Conservation (phyloP, 2,888 invertebrate genomes). For the Bimastos eiseni region DNA sequence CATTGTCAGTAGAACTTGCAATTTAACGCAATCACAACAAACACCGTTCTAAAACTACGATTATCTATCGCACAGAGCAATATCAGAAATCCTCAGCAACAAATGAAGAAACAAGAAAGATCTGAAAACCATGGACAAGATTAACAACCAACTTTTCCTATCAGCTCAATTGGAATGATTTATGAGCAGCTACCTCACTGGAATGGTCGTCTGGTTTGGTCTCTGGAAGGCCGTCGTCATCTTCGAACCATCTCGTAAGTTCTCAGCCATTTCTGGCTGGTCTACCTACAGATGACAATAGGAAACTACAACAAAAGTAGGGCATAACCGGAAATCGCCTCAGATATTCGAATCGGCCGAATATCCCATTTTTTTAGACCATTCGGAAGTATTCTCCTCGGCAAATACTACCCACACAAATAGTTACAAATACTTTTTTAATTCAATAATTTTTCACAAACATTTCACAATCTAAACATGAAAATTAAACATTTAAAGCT, state of each 20-base stretch:
- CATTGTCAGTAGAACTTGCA: neutral
- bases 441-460: too few relatives aligned
- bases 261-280: conserved; percentile 2
- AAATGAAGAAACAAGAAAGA: too few relatives aligned
- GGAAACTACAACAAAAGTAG: neutral
- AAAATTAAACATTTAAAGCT: too few relatives aligned
- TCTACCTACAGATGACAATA: neutral
- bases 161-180: neutral
- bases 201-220: neutral
- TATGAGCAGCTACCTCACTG: neutral
- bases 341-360: too few relatives aligned
- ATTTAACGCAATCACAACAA: neutral
- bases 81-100: neutral
- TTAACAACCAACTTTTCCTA: neutral
- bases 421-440: too few relatives aligned
- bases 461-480: too few relatives aligned
- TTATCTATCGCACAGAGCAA: neutral
- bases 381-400: too few relatives aligned
- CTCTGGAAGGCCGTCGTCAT: neutral
- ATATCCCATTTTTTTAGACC: too few relatives aligned
- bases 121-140: neutral
- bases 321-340: too few relatives aligned
- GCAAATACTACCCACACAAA: too few relatives aligned
- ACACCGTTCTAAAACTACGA: neutral
- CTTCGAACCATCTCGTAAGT: neutral